Evolutionary conservation across 2,888 invertebrate species (phyloP), one percentile per base, ranked within the genome.

Genomic region (Sialis fuliginosa): DNA sequence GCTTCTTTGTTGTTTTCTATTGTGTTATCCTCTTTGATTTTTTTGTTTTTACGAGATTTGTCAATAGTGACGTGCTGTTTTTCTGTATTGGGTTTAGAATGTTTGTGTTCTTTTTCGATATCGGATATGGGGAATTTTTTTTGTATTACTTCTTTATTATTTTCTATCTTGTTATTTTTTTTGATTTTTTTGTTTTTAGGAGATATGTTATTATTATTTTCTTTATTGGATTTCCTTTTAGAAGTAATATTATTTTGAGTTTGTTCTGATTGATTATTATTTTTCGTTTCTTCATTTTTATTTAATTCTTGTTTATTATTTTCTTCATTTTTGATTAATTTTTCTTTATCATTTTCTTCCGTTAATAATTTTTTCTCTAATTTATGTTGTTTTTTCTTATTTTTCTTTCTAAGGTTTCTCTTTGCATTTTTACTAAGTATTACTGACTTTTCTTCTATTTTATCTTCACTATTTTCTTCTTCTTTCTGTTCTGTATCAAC

Each of bases 71-170:
- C n/a, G n/a, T n/a, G n/a, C n/a, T n/a, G n/a, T n/a, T 50, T 53
- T 41, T 56, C 55, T 50, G 53, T 54, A 39, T 54, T 56, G 4
- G n/a, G 10, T 9, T 8, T 35, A 35, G 37, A 35, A 4, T 35
- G 9, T 35, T 58, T 60, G 53, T 64, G 64, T 58, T 62, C 63
- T 49, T 64, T 60, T 47, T 63, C 57, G 8, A 58, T 50, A 6
- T 49, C 45, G 51, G 6, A 13, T 48, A 39, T n/a, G n/a, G n/a
- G n/a, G n/a, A n/a, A n/a, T n/a, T n/a, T n/a, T n/a, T n/a, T n/a
- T n/a, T n/a, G n/a, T n/a, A n/a, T 22, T 22, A 22, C 22, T 22
- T 22, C 22, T 22, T 22, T 22, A 22, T 22, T 22, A 22, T 22
- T 22, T 22, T 22, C 22, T 22, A 22, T 22, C 22, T 22, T 22